Evolutionary conservation across 2,888 invertebrate genomes (phyloP).

Genomic region (Sthenelais limicola): DNA sequence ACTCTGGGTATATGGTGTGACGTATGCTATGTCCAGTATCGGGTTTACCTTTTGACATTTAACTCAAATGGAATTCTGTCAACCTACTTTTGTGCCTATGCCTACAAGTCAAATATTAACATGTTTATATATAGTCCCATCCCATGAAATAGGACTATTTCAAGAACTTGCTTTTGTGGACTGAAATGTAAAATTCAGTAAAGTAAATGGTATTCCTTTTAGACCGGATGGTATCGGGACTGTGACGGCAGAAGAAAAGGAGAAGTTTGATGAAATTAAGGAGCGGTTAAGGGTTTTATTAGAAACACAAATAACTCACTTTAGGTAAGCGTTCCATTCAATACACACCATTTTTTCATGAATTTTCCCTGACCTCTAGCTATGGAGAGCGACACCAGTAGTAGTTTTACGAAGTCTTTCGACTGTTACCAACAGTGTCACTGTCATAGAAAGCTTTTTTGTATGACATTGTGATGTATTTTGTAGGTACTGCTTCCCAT

Average conservation of each 20-base stretch:
- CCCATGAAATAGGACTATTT: too few relatives aligned
- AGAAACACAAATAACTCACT: conserved; percentile 99
- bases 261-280: conserved; percentile 97
- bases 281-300: conserved; percentile 91
- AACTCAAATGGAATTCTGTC: too few relatives aligned
- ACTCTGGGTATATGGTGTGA: too few relatives aligned
- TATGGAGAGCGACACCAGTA: background rate
- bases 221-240: conserved; percentile 99
- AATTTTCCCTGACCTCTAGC: background rate
- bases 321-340: conserved; percentile 78
- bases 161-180: too few relatives aligned
- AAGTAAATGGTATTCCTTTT: conserved; percentile 61
- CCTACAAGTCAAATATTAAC: too few relatives aligned
- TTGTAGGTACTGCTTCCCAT: conserved; percentile 97
- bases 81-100: too few relatives aligned
- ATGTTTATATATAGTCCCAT: too few relatives aligned
- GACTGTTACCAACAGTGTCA: background rate
- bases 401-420: background rate
- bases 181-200: too few relatives aligned
- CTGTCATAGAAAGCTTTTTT: background rate
- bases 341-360: background rate
- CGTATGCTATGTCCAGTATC: too few relatives aligned
- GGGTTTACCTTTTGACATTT: too few relatives aligned
- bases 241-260: conserved; percentile 91
- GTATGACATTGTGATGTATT: too few relatives aligned